Conservation (phyloP, 2,113 vertebrate species). For the Chauna torquata region DNA sequence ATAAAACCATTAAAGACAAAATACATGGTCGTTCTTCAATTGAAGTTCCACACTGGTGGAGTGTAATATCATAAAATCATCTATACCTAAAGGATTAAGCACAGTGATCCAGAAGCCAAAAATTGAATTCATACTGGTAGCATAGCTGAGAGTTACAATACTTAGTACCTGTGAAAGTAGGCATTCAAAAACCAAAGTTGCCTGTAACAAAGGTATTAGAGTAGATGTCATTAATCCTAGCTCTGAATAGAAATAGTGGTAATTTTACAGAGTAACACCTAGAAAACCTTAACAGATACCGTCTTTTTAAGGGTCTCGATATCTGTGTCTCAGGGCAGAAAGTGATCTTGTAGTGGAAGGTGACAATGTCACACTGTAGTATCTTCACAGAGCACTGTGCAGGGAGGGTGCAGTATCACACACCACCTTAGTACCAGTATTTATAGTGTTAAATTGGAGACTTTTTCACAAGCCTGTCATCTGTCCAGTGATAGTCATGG, state of each 20-base stretch:
- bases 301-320: neutral
- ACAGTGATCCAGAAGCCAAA: neutral
- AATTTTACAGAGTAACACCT: neutral
- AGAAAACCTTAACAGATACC: neutral
- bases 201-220: neutral
- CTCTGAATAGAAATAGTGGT: neutral
- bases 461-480: neutral
- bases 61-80: neutral
- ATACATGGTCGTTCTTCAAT: neutral
- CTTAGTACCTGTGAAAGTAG: neutral
- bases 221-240: neutral
- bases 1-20: neutral
- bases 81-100: neutral
- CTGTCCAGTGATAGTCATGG: neutral
- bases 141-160: fast-evolving
- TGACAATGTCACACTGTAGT: neutral
- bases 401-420: neutral
- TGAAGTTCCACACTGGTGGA: neutral
- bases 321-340: neutral
- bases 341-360: neutral
- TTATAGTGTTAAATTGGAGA: neutral
- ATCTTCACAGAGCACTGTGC: neutral
- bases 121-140: neutral
- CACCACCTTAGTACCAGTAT: neutral
- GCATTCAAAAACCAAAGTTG: neutral